Conservation (phyloP, 2,888 invertebrate genomes). For the Microctonus brassicae region DNA sequence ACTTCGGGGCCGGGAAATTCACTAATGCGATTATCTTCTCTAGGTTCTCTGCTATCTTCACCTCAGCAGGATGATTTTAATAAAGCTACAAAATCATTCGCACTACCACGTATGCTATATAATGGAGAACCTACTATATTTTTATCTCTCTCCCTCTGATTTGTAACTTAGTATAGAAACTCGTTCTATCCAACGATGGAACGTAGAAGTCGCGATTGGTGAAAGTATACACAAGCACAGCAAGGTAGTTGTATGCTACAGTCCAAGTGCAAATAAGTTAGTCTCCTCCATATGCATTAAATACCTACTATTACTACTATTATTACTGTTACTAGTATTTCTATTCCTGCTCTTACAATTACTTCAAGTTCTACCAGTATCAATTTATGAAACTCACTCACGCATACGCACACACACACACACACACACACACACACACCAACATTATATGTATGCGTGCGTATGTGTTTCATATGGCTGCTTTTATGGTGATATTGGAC, state of each 20-base stretch:
- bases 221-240: slow-evolving; percentile 59
- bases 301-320: not conserved
- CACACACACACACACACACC: not conserved
- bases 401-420: not conserved
- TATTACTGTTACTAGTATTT: no score
- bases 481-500: slow-evolving; percentile 23
- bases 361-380: no score
- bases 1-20: no score
- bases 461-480: slow-evolving; percentile 14
- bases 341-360: no score
- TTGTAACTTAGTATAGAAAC: slow-evolving; percentile 53
- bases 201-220: slow-evolving; percentile 65
- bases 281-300: not conserved
- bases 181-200: slow-evolving; percentile 61
- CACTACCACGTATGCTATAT: no score
- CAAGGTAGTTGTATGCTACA: not conserved
- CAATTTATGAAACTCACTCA: no score
- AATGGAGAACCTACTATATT: no score
- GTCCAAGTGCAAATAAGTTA: not conserved
- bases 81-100: no score
- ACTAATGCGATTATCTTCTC: no score
- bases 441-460: not conserved
- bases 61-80: no score
- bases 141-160: slow-evolving; percentile 37
- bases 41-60: no score